phyloP scores from a whole-genome alignment of 2,797 vertebrate species.

The Strix occidentalis region DNA sequence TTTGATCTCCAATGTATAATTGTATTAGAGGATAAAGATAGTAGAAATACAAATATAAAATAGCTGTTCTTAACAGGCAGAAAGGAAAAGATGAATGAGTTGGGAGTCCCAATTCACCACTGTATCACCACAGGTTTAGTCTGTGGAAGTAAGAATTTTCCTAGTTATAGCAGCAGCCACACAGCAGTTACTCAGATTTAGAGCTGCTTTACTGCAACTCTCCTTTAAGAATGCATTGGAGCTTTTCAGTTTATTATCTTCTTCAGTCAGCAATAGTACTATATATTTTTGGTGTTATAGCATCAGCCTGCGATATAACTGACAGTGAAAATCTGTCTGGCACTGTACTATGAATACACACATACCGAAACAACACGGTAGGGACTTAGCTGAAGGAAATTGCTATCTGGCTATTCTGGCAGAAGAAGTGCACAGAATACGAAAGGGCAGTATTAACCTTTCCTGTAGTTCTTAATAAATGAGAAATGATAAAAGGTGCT shows the following conservation, averaged over 20 bases:
- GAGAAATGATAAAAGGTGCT: not conserved
- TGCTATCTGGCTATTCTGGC: not conserved
- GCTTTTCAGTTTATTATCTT: not conserved
- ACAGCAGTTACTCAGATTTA: not conserved
- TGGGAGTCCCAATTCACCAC: not conserved
- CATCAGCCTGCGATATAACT: accelerated
- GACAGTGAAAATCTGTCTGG: not conserved
- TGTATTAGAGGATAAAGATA: not conserved
- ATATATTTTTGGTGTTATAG: not conserved
- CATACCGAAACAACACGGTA: not conserved
- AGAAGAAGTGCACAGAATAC: not conserved
- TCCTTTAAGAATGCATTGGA: not conserved
- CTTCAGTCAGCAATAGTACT: not conserved
- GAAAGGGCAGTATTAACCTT: not conserved
- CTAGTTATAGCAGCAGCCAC: not conserved
- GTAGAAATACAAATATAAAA: not conserved
- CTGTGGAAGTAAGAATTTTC: not conserved
- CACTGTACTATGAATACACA: not conserved
- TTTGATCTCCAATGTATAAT: not conserved
- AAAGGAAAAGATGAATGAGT: not conserved
- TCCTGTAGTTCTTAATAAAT: not conserved
- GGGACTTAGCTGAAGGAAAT: not conserved
- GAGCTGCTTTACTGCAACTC: not conserved
- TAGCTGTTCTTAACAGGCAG: not conserved
- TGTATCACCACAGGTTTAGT: not conserved